phyloP scores from a whole-genome alignment of 2,888 invertebrate species.

The Hirtodrosophila confusa region DNA sequence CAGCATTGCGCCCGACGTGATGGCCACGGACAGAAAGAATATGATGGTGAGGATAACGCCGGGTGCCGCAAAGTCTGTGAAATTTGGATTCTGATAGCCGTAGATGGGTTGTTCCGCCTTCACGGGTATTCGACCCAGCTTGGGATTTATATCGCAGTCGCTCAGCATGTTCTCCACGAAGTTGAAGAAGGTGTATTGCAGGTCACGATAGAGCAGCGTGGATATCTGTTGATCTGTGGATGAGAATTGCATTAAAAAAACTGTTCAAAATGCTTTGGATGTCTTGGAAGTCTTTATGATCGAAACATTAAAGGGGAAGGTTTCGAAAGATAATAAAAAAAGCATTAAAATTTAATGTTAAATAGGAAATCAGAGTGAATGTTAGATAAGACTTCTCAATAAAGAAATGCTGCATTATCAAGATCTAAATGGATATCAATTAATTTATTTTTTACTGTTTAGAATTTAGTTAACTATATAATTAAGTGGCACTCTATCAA shows the following conservation, averaged over 20 bases:
- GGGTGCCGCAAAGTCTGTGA: slow-evolving; percentile 97
- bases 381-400: no score
- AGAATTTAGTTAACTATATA: no score
- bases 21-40: slow-evolving; percentile 96
- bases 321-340: no score
- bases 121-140: slow-evolving; percentile 84
- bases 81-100: slow-evolving; percentile 90
- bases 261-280: no score
- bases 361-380: no score
- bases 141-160: slow-evolving; percentile 88
- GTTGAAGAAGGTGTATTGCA: slow-evolving; percentile 89
- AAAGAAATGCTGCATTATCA: no score
- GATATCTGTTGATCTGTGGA: slow-evolving; percentile 95
- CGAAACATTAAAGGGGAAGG: no score
- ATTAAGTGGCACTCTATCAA: no score
- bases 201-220: slow-evolving; percentile 89
- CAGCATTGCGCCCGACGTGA: slow-evolving; percentile 95
- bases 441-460: no score
- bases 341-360: no score
- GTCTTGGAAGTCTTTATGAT: no score
- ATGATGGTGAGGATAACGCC: slow-evolving; percentile 95
- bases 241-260: neutral
- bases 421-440: no score
- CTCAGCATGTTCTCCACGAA: slow-evolving; percentile 88
- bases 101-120: slow-evolving; percentile 90